Evolutionary conservation across 23 tunicate species (phyloP).

Genomic region (Ascidia mentula): DNA sequence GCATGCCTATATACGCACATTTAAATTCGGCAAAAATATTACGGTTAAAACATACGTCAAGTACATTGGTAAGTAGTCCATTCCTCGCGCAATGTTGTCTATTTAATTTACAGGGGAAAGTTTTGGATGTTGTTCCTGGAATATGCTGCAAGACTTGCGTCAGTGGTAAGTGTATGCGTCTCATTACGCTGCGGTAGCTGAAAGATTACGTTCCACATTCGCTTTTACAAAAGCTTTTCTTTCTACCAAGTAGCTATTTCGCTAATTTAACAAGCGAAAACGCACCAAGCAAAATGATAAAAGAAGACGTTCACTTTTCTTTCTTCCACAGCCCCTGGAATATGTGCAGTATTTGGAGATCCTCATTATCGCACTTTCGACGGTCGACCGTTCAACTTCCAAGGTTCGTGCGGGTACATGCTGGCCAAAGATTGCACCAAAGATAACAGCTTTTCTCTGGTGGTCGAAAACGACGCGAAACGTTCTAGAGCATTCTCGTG

Average conservation of each 20-base stretch:
- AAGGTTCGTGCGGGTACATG: constrained; percentile 84
- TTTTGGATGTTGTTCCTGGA: not conserved
- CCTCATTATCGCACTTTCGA: constrained; percentile 94
- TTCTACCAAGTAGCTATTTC: too few species aligned
- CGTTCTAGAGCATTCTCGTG: constrained; percentile 68
- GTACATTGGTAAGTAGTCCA: too few species aligned
- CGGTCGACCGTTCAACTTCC: constrained; percentile 80
- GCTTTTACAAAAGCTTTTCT: too few species aligned
- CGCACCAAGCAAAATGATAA: not conserved
- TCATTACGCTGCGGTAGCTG: not conserved
- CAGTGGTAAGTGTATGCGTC: not conserved
- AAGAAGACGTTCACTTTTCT: not conserved
- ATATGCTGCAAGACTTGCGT: not conserved
- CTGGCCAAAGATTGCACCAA: constrained; percentile 65
- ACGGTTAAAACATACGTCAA: too few species aligned
- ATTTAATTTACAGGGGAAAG: too few species aligned
- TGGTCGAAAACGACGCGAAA: constrained; percentile 81
- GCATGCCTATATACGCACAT: too few species aligned
- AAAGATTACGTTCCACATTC: too few species aligned
- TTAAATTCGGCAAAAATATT: too few species aligned
- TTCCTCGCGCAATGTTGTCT: too few species aligned
- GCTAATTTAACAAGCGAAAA: not conserved
- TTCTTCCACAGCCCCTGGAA: constrained; percentile 65
- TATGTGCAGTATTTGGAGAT: constrained; percentile 92
- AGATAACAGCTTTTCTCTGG: constrained; percentile 32